Evolutionary conservation across 2,888 invertebrate genomes (phyloP).

Genomic region (Catotricha subobsoleta): DNA sequence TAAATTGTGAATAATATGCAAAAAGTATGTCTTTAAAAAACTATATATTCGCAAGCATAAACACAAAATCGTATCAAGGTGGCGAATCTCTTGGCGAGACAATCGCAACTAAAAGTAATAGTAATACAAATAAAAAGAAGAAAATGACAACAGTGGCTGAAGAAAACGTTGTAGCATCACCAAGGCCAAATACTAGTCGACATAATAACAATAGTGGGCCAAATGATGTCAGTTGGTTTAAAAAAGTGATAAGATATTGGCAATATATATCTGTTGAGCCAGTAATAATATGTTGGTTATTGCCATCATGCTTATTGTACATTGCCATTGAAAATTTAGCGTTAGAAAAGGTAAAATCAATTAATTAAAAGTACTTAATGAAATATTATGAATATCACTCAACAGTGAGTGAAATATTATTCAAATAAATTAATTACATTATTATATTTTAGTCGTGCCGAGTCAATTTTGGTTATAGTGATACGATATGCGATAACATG

Average conservation of each 20-base stretch:
- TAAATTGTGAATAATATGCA: no score
- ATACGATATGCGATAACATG: slow-evolving; percentile 21
- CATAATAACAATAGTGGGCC: background rate
- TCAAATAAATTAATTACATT: no score
- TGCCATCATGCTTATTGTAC: slow-evolving; percentile 11
- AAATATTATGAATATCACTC: no score
- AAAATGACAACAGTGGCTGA: background rate
- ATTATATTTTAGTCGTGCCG: slow-evolving; percentile 19
- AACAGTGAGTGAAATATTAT: no score
- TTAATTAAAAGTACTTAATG: background rate
- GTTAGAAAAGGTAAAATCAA: slow-evolving; percentile 19
- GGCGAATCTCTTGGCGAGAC: background rate
- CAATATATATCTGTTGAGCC: slow-evolving; percentile 25
- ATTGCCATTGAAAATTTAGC: slow-evolving; percentile 26
- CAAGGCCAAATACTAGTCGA: background rate
- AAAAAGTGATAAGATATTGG: slow-evolving; percentile 9
- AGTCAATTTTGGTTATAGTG: slow-evolving; percentile 23
- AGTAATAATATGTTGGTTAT: slow-evolving; percentile 21
- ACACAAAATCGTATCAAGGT: slow-evolving; percentile 1
- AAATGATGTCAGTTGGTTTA: background rate
- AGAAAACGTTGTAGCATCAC: background rate
- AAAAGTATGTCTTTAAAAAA: slow-evolving; percentile 8
- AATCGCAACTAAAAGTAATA: background rate
- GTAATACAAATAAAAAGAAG: background rate
- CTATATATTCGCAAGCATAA: slow-evolving; percentile 7